Evolutionary conservation across 2,888 invertebrate genomes (phyloP), one percentile per base, ranked within the genome.

Genomic region (Chironomus tentans): DNA sequence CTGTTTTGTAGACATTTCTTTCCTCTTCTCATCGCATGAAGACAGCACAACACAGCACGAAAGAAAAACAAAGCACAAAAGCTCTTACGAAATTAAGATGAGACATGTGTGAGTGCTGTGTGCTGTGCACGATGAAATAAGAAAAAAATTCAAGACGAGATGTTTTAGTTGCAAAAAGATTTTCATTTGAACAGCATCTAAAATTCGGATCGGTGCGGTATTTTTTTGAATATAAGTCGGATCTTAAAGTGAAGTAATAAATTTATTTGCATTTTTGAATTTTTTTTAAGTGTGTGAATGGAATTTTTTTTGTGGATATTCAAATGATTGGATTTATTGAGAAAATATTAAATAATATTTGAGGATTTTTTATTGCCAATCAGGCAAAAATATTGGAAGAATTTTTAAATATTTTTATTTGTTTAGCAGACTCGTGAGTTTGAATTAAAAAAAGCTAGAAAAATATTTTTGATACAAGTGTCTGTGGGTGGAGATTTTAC

Each of bases 121-220:
- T 38, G 38, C 38, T 38, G 65, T 13, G 65, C 56, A 56, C 65
- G 10, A 65, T 65, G 65, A 65, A 65, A 13, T 18, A 22, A 65
- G 22, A 18, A 18, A 22, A 38, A 65, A 21, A 56, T 6, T 56
- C 18, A 15, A 56, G 56, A 38, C 38, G 38, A 56, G 56, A 47
- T 47, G 70, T 24, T 70, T 72, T n/a, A 72, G 72, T 72, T 72
- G 62, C 46, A 62, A 61, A 72, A 72, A 72, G 72, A 72, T 72
- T 72, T 72, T 61, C 72, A 72, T 18, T 61, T 18, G 61, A 72
- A 62, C 46, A 72, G 38, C 72, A 72, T 72, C 72, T 46, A 18
- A 38, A 38, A 15, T 56, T 62, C 38, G 38, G 6, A 13, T 38
- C 68, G 68, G 68, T 68, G 68, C 46, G 68, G 18, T 24, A 18